phyloP scores from a whole-genome alignment of 2,113 vertebrate species.

The Pholis gunnellus region DNA sequence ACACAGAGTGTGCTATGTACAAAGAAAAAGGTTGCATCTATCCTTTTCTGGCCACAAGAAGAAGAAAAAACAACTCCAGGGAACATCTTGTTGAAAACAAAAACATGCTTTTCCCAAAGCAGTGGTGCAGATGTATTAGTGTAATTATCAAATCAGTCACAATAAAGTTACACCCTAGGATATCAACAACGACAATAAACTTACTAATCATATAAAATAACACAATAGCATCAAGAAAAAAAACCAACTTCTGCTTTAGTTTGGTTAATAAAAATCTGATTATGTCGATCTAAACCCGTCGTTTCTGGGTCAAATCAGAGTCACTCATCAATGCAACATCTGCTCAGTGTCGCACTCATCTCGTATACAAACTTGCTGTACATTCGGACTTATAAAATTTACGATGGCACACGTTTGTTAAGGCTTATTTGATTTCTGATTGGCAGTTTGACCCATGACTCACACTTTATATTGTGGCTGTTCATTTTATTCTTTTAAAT shows the following conservation, averaged over 20 bases:
- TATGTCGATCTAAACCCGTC: slow-evolving; percentile 62
- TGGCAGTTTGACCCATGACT: slow-evolving; percentile 61
- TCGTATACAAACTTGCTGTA: slow-evolving; percentile 37
- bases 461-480: slow-evolving; percentile 53
- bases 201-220: slow-evolving; percentile 80
- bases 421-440: slow-evolving; percentile 59
- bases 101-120: slow-evolving; percentile 68
- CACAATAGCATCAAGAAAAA: slow-evolving; percentile 66
- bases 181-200: slow-evolving; percentile 68
- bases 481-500: slow-evolving; percentile 19
- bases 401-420: slow-evolving; percentile 75
- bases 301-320: slow-evolving; percentile 50
- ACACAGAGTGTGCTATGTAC: slow-evolving; percentile 62
- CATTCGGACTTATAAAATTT: slow-evolving; percentile 37
- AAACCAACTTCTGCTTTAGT: slow-evolving; percentile 70
- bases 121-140: slow-evolving; percentile 81
- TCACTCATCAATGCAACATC: slow-evolving; percentile 43
- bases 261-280: slow-evolving; percentile 82
- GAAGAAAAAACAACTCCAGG: slow-evolving; percentile 37
- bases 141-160: slow-evolving; percentile 75
- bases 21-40: slow-evolving; percentile 41
- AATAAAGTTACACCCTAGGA: slow-evolving; percentile 77
- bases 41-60: slow-evolving; percentile 58
- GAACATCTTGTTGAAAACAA: slow-evolving; percentile 57
- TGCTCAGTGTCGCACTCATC: slow-evolving; percentile 19